Percentiles rank a stretch among this genome's conserved stretches.
Conservation (phyloP, 35 echinoderm and acorn worm genomes). For the Heliocidaris tuberculata region DNA sequence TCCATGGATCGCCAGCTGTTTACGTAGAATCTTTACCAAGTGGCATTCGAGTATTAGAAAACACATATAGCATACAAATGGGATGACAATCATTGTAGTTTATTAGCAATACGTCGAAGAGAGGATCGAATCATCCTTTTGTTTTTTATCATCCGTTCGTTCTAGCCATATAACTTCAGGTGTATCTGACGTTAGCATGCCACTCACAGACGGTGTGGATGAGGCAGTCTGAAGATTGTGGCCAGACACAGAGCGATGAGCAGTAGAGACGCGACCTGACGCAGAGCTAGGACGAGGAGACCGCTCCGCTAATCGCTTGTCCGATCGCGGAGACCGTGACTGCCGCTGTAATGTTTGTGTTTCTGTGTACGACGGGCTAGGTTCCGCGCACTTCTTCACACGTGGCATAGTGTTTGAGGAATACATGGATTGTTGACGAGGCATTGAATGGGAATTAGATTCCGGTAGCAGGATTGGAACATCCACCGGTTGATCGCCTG, state of each 20-base stretch:
- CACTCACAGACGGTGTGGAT: slow-evolving; percentile 27
- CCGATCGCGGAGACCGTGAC: slow-evolving; percentile 16
- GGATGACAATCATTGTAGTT: background rate
- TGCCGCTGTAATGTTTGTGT: slow-evolving; percentile 14
- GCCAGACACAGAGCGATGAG: slow-evolving; percentile 47
- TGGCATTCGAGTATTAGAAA: slow-evolving; percentile 1
- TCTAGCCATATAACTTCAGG: slow-evolving; percentile 46
- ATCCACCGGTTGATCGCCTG: slow-evolving; percentile 24
- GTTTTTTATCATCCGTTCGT: background rate
- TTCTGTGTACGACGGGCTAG: background rate
- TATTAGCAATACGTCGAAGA: slow-evolving; percentile 36
- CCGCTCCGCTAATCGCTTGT: background rate
- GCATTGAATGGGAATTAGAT: slow-evolving; percentile 33
- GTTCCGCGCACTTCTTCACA: background rate
- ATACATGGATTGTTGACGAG: background rate
- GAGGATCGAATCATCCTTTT: slow-evolving; percentile 23
- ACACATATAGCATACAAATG: background rate
- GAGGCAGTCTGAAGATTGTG: slow-evolving; percentile 45
- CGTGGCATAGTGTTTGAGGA: slow-evolving; percentile 29
- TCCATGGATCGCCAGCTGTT: slow-evolving; percentile 35
- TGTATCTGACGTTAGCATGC: background rate
- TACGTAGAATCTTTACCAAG: background rate
- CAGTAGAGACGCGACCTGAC: slow-evolving; percentile 24
- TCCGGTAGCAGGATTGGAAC: slow-evolving; percentile 30
- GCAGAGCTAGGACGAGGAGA: background rate